Conservation (phyloP, 1,140 invertebrate genomes). For the Anastrepha obliqua region DNA sequence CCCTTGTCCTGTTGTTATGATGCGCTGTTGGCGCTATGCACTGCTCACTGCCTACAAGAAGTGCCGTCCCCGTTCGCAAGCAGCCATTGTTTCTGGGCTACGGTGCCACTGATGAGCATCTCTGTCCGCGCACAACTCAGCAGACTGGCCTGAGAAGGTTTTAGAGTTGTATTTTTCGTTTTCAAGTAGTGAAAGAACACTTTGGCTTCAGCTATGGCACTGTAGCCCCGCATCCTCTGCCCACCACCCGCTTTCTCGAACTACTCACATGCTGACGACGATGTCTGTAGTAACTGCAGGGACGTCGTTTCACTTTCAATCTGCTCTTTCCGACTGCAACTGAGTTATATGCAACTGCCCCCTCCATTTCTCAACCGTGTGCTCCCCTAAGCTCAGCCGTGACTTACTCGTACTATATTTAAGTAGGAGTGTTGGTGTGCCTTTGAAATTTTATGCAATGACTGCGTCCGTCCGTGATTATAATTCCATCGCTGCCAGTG, state of each 20-base stretch:
- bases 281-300: background rate
- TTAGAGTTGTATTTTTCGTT: no score
- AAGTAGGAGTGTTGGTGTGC: background rate
- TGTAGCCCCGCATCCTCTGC: no score
- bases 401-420: background rate
- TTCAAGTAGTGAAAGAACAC: background rate
- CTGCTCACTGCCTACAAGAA: background rate
- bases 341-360: background rate
- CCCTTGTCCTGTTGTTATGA: background rate
- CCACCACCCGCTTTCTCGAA: no score
- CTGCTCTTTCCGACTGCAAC: background rate
- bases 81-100: background rate
- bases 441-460: conserved; percentile 26
- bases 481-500: background rate
- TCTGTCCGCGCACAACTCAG: background rate
- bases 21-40: background rate
- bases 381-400: background rate
- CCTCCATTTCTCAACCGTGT: background rate
- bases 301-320: conserved; percentile 19
- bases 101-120: background rate
- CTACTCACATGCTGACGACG: background rate
- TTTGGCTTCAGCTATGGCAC: background rate
- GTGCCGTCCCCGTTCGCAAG: background rate
- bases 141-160: background rate
- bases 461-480: background rate